Evolutionary conservation across 2,888 invertebrate genomes (phyloP).

Genomic region (Didymodactylos carnosus): DNA sequence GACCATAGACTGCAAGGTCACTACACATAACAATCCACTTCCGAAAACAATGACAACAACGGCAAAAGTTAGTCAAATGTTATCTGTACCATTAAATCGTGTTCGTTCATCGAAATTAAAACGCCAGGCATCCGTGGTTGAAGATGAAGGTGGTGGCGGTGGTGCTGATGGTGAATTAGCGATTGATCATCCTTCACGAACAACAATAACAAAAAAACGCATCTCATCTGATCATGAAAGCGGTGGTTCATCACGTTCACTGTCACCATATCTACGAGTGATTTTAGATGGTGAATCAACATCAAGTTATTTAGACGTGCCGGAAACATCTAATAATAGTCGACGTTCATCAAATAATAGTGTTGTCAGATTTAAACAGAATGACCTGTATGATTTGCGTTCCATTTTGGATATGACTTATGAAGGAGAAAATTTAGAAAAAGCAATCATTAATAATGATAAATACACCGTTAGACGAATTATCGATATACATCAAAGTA

Average conservation of each 20-base stretch:
- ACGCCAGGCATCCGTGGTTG: background rate
- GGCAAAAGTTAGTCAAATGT: background rate
- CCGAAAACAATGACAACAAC: background rate
- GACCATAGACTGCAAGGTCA: too few species aligned
- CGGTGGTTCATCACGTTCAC: background rate
- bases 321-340: background rate
- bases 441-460: slow-evolving; percentile 40
- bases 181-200: background rate
- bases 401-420: slow-evolving; percentile 13
- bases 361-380: background rate
- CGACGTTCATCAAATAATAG: background rate
- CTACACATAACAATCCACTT: too few species aligned
- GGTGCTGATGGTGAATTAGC: background rate
- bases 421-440: slow-evolving; percentile 39
- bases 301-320: background rate
- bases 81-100: background rate
- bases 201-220: too few species aligned
- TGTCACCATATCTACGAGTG: background rate
- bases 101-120: background rate
- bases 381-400: background rate
- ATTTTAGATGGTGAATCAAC: background rate
- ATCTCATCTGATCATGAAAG: background rate
- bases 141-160: background rate
- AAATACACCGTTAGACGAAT: slow-evolving; percentile 13
- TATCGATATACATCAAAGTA: slow-evolving; percentile 6